Evolutionary conservation across 2,797 vertebrate species (phyloP).

Genomic region (Prionace glauca): DNA sequence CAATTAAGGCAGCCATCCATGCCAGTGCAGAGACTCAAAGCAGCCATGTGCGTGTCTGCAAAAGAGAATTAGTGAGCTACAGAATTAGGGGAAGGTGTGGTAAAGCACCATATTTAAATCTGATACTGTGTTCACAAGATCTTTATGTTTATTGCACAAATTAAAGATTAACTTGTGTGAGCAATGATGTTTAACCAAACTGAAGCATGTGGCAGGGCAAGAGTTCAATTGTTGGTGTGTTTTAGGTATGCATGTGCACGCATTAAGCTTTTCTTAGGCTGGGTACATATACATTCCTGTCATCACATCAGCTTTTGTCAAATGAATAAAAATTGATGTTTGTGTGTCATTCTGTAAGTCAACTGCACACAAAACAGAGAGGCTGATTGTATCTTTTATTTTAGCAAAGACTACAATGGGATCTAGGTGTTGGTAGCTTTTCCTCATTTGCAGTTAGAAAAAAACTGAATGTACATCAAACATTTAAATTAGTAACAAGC

Average conservation of each 20-base stretch:
- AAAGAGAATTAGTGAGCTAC: not conserved
- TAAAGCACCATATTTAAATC: not conserved
- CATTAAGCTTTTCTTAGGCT: not conserved
- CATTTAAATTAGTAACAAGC: not conserved
- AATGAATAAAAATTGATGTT: not conserved
- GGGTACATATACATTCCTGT: not conserved
- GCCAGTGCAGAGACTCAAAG: not conserved
- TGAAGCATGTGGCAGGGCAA: not conserved
- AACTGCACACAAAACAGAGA: not conserved
- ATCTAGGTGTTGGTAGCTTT: not conserved
- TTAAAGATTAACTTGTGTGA: not conserved
- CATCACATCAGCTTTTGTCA: not conserved
- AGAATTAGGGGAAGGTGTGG: not conserved
- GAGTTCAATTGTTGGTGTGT: not conserved
- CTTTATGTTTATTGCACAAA: not conserved
- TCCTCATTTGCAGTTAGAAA: not conserved
- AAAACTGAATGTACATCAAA: not conserved
- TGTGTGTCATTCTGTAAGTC: conserved; percentile 4
- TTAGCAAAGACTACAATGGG: not conserved
- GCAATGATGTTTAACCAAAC: not conserved
- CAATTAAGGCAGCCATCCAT: not conserved
- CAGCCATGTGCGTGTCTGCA: too few relatives aligned
- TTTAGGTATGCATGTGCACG: not conserved
- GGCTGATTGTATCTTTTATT: not conserved
- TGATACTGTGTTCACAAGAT: not conserved